Base-by-base conservation (phyloP, 2,888 invertebrate genomes). In the Zeuzera pyrina region DNA sequence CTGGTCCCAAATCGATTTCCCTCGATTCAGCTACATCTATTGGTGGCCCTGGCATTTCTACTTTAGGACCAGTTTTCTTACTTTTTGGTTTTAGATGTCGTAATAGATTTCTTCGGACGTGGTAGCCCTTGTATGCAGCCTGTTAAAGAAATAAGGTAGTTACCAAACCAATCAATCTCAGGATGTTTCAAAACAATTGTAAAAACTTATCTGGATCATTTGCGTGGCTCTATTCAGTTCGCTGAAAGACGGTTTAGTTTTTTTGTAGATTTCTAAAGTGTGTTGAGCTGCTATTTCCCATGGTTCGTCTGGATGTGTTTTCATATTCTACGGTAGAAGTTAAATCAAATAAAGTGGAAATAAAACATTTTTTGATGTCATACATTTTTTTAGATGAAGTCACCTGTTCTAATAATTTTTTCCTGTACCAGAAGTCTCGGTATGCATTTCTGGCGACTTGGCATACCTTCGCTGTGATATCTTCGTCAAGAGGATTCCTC, bases 51-150 rank as follows among this genome's bases (percentile, higher is more conserved):
- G 60, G 58, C 8, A 67, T 32, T 2, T 64, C 63, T n/a, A 61
- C 49, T 33, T 68, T 70, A 0, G 73, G 69, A 0, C 52, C 49
- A 6, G 33, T 29, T 1, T 27, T 31, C 39, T 52, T 65, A 6
- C 14, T 4, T 33, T 48, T 58, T 10, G 61, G 58, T 25, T 61
- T 57, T 14, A 77, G 41, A 23, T 72, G 69, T 2, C 42, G 50
- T 0, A 78, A 48, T n/a, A 78, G 40, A 25, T 70, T 66, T 34
- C 64, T 64, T 1, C 81, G 67, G 0, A 76, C 54, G 28, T 81
- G 57, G 41, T 81, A 83, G 1, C 78, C 81, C 47, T 59, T 55
- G 38, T 83, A 81, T 0, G 79, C 79, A 1, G 81, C 76, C 81
- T 83, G 31, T 2, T 42, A 42, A 22, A 22, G n/a, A 10, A 22